Evolutionary conservation across 2,797 vertebrate species (phyloP).

Genomic region (Helarctos malayanus): DNA sequence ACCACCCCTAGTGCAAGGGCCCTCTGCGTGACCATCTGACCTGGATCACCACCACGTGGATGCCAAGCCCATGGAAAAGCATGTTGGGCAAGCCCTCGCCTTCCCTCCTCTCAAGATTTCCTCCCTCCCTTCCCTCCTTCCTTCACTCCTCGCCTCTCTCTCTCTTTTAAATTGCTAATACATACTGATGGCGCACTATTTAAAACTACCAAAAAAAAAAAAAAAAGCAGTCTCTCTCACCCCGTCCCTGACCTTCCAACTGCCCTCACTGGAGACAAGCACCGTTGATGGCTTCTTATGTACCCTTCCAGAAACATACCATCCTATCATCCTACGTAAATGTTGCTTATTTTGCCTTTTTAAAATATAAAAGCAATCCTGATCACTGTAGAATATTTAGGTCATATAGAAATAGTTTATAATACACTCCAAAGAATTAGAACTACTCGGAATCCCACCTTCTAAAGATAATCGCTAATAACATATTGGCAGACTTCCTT

Average conservation of each 20-base stretch:
- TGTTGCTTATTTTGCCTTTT: slow-evolving; percentile 49
- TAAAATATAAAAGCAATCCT: slow-evolving; percentile 55
- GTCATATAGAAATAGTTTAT: not conserved
- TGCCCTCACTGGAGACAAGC: not conserved
- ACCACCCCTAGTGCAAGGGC: not conserved
- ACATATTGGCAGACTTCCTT: not conserved
- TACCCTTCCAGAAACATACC: not conserved
- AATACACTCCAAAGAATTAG: slow-evolving; percentile 7
- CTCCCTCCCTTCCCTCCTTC: not conserved
- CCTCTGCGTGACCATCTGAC: not conserved
- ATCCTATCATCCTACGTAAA: slow-evolving; percentile 3
- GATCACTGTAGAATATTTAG: not conserved
- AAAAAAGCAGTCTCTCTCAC: not conserved
- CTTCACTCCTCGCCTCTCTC: not conserved
- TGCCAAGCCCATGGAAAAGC: not conserved
- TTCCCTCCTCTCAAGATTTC: not conserved
- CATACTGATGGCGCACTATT: not conserved
- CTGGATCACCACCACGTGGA: not conserved
- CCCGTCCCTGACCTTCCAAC: not conserved
- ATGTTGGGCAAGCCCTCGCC: not conserved
- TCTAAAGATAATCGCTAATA: slow-evolving; percentile 1
- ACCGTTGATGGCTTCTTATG: not conserved
- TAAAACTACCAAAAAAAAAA: not conserved
- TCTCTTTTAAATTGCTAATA: slow-evolving; percentile 26
- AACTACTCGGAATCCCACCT: not conserved